Conservation (phyloP, 2,113 vertebrate genomes). For the Psittacula cyanocephala region DNA sequence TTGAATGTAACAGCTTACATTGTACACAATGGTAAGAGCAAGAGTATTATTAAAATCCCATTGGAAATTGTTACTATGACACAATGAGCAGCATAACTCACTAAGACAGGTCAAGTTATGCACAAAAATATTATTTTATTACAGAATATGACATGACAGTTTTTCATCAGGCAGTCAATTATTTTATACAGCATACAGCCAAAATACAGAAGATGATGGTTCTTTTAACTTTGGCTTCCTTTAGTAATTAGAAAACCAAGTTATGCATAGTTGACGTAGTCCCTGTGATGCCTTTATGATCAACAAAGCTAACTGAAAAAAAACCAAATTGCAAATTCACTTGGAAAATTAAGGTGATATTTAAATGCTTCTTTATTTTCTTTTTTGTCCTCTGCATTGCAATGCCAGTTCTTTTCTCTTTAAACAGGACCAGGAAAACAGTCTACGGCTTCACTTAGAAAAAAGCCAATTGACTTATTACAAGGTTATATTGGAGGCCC, state of each 20-base stretch:
- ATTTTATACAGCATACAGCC: constrained; percentile 49
- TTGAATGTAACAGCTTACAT: constrained; percentile 66
- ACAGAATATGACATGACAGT: constrained; percentile 64
- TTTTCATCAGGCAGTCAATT: constrained; percentile 66
- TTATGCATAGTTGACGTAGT: background rate
- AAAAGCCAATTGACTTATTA: background rate
- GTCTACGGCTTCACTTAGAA: background rate
- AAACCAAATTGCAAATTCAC: accelerated
- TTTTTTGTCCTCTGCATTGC: accelerated
- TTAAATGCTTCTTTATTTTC: background rate
- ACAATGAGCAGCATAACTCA: constrained; percentile 65
- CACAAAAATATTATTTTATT: constrained; percentile 74
- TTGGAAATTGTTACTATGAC: constrained; percentile 68
- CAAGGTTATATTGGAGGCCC: accelerated
- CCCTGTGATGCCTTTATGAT: background rate
- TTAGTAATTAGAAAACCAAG: background rate
- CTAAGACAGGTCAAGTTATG: constrained; percentile 62
- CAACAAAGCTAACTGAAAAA: background rate
- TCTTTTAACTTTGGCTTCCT: constrained; percentile 23
- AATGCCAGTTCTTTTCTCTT: background rate
- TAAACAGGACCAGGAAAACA: background rate
- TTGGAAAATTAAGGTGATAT: background rate
- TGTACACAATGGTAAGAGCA: constrained; percentile 53
- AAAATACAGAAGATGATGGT: constrained; percentile 6
- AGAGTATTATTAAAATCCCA: constrained; percentile 70